Percentiles rank a stretch among this genome's conserved stretches.
phyloP scores from a whole-genome alignment of 2,113 vertebrate species.

The Neoarius graeffei region DNA sequence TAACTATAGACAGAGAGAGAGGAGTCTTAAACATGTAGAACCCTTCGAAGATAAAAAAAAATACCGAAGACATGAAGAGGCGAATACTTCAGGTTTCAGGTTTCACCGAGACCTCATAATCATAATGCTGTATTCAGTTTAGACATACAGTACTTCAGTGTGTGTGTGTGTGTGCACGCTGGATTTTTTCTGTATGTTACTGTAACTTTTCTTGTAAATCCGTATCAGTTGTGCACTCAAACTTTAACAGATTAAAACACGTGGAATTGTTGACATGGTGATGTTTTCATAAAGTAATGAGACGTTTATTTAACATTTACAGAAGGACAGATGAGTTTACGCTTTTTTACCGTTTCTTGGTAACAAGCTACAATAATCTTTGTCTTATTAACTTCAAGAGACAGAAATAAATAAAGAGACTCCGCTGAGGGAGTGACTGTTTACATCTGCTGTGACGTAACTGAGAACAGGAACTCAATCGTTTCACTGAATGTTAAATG shows the following conservation, averaged over 20 bases:
- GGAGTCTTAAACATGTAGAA: not conserved
- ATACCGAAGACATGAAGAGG: not conserved
- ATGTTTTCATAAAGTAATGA: not conserved
- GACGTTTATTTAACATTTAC: not conserved
- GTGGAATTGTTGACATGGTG: not conserved
- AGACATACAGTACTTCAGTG: not conserved
- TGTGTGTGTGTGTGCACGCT: not conserved
- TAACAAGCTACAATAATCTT: no score
- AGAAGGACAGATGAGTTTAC: not conserved
- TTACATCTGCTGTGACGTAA: not conserved
- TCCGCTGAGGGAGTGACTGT: not conserved
- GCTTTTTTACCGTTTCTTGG: not conserved
- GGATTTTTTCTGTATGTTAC: not conserved
- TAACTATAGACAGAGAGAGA: no score
- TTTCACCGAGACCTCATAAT: not conserved
- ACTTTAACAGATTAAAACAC: not conserved
- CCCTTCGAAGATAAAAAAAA: not conserved
- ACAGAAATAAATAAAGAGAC: not conserved
- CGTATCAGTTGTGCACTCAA: not conserved
- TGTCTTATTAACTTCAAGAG: not conserved
- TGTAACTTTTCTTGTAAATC: not conserved
- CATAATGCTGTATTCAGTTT: not conserved
- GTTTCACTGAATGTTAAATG: not conserved
- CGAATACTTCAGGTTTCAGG: slow-evolving; percentile 23
- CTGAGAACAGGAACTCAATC: not conserved